Conservation (phyloP, 2,113 vertebrate species). For the Chaenocephalus aceratus region DNA sequence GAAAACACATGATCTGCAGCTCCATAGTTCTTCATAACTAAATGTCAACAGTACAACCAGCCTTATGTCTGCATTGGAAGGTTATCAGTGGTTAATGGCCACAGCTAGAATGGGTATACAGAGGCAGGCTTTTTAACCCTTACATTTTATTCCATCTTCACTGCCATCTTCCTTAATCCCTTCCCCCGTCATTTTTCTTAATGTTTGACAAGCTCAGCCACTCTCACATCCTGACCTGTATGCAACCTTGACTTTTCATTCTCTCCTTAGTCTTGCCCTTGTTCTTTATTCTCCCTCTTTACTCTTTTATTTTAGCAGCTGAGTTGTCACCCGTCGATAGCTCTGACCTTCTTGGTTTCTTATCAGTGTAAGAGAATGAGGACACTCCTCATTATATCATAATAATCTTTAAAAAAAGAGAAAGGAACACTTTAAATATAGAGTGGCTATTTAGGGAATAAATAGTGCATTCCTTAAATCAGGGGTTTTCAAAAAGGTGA, state of each 20-base stretch:
- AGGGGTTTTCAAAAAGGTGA: no score
- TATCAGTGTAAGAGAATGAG: background rate
- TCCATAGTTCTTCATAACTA: background rate
- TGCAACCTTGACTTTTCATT: constrained; percentile 34
- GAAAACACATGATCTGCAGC: background rate
- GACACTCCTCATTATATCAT: background rate
- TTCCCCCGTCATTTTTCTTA: background rate
- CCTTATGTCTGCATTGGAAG: background rate
- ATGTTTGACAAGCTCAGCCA: background rate
- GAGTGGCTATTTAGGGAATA: background rate
- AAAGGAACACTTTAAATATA: no score
- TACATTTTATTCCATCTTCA: background rate
- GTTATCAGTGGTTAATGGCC: background rate
- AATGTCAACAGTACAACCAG: background rate
- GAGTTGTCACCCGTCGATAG: constrained; percentile 27
- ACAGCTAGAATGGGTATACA: background rate
- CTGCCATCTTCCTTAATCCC: constrained; percentile 1
- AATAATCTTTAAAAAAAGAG: background rate
- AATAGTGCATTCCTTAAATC: background rate
- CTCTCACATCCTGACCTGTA: constrained; percentile 33
- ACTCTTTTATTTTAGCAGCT: constrained; percentile 19
- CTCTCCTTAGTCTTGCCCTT: constrained; percentile 13
- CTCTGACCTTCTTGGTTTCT: constrained; percentile 55
- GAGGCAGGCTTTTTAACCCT: background rate
- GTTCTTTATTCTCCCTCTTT: constrained; percentile 16